phyloP scores from a whole-genome alignment of 1,140 invertebrate genomes.

The Trichoplusia ni region DNA sequence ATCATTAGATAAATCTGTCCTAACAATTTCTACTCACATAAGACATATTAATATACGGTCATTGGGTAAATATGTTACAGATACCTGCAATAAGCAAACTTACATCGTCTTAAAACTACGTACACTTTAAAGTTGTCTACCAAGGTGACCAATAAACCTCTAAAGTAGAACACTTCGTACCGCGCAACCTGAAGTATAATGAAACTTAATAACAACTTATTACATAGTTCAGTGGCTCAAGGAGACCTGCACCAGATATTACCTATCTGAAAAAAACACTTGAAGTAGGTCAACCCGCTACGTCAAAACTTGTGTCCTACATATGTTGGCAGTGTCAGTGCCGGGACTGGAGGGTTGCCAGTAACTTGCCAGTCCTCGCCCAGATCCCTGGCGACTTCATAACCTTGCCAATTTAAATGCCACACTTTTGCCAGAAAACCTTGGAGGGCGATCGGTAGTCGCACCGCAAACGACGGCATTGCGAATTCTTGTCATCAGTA shows the following conservation, averaged over 20 bases:
- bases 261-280: not conserved
- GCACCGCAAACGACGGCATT: not conserved
- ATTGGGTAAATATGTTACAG: too few species aligned
- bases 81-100: too few species aligned
- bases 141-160: not conserved
- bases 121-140: too few species aligned
- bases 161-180: too few species aligned
- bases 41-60: too few species aligned
- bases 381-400: constrained; percentile 34
- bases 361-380: constrained; percentile 52
- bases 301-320: constrained; percentile 58
- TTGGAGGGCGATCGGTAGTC: not conserved
- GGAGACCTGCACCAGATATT: not conserved
- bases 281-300: constrained; percentile 32
- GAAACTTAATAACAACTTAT: too few species aligned
- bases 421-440: constrained; percentile 27
- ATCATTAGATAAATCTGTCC: too few species aligned
- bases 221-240: not conserved
- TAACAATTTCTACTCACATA: too few species aligned
- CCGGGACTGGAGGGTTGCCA: constrained; percentile 61
- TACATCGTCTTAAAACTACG: too few species aligned
- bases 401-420: constrained; percentile 49
- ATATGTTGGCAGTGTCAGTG: constrained; percentile 51
- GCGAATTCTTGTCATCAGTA: constrained; percentile 5
- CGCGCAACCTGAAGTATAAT: not conserved